Conservation (phyloP, 1,140 invertebrate species). For the Lamellibrachia luymesi region DNA sequence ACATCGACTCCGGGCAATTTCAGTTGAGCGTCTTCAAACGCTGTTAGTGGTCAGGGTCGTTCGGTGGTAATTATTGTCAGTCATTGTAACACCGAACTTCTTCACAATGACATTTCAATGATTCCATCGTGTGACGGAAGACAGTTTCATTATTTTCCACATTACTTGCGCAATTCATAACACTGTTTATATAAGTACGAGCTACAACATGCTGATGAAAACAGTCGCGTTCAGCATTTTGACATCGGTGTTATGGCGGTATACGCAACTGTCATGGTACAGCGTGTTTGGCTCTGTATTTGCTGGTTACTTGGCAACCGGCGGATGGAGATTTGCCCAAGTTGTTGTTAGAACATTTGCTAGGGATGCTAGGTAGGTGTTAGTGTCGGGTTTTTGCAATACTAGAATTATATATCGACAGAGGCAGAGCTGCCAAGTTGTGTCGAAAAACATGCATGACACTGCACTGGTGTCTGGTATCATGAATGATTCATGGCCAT, state of each 20-base stretch:
- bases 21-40: no score
- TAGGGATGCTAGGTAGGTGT: conserved; percentile 40
- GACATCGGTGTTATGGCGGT: neutral
- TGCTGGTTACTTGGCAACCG: conserved; percentile 40
- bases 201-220: neutral
- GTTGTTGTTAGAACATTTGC: conserved; percentile 40
- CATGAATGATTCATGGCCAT: no score
- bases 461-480: no score
- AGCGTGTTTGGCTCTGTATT: conserved; percentile 28
- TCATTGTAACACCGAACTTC: neutral
- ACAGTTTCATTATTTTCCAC: neutral
- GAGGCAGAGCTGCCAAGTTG: no score
- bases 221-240: neutral
- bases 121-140: neutral
- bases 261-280: neutral
- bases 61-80: neutral
- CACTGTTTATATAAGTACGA: neutral
- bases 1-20: neutral
- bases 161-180: neutral
- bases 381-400: neutral
- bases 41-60: no score
- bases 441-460: no score
- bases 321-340: conserved; percentile 44
- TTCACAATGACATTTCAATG: neutral
- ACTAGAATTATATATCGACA: no score